Percentiles rank a stretch among this genome's conserved stretches.
These are phyloP conservation scores for Ceratitis capitata DNA, from an alignment of 1,140 invertebrate genomes.

Conservation along the genomic window DNA sequence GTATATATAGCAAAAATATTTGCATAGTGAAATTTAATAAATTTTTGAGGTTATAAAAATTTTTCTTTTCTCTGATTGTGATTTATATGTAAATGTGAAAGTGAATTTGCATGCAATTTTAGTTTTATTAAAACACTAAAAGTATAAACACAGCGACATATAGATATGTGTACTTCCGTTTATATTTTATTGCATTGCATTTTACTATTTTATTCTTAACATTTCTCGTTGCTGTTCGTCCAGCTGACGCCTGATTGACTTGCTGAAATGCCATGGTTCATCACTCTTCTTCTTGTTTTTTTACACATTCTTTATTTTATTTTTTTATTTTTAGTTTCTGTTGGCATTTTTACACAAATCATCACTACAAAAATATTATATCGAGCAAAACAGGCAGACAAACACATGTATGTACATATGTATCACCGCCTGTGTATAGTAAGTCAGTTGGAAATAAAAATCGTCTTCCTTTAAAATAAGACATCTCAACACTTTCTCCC, in stretches of 20 bases:
- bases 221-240: background rate
- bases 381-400: no score
- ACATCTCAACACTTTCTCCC: background rate
- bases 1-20: background rate
- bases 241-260: slow-evolving; percentile 26
- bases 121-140: background rate
- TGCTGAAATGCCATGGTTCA: background rate
- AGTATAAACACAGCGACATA: background rate
- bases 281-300: background rate
- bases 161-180: background rate
- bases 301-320: background rate
- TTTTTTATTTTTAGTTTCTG: background rate
- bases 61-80: background rate
- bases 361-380: slow-evolving; percentile 12
- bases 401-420: no score
- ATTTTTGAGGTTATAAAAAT: background rate
- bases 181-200: background rate
- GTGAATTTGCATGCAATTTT: background rate
- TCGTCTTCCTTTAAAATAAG: background rate
- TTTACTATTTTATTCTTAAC: background rate
- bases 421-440: background rate
- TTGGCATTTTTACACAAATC: slow-evolving; percentile 1
- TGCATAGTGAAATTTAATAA: slow-evolving; percentile 4
- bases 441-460: background rate
- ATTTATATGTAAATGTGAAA: background rate